These are phyloP conservation scores for Abrostola triplasia DNA, from an alignment of 2,888 invertebrate genomes.

Conservation along the genomic window DNA sequence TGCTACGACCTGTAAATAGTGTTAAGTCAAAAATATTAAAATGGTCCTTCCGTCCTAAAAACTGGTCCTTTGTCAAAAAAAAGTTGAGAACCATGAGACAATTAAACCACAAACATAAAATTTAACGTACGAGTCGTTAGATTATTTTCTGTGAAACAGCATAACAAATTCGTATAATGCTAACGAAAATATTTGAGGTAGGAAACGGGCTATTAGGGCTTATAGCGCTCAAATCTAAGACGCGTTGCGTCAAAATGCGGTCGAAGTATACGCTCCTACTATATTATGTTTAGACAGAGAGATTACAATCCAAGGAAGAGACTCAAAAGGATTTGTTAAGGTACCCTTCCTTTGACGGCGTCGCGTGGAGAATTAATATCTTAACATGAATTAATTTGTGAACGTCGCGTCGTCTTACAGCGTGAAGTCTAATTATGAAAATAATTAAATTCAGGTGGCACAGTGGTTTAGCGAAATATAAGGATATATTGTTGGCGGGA, in stretches of 20 bases:
- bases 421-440: conserved; percentile 12
- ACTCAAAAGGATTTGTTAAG: conserved; percentile 7
- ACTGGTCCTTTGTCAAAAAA: background rate
- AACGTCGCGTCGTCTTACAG: conserved; percentile 2
- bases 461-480: conserved; percentile 7
- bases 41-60: background rate
- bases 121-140: no score
- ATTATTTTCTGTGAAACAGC: no score
- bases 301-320: conserved; percentile 1
- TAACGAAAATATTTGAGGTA: background rate
- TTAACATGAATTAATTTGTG: conserved; percentile 9
- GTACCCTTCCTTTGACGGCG: conserved; percentile 1
- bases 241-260: background rate
- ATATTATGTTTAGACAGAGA: background rate
- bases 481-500: background rate
- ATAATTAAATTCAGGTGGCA: conserved; percentile 9
- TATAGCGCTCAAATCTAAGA: background rate
- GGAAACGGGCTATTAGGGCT: background rate
- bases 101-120: no score
- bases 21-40: background rate
- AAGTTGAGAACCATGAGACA: no score
- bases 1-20: conserved; percentile 90
- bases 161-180: no score
- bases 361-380: conserved; percentile 4
- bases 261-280: background rate